phyloP scores from a whole-genome alignment of 1,140 invertebrate species.

The Apis laboriosa region DNA sequence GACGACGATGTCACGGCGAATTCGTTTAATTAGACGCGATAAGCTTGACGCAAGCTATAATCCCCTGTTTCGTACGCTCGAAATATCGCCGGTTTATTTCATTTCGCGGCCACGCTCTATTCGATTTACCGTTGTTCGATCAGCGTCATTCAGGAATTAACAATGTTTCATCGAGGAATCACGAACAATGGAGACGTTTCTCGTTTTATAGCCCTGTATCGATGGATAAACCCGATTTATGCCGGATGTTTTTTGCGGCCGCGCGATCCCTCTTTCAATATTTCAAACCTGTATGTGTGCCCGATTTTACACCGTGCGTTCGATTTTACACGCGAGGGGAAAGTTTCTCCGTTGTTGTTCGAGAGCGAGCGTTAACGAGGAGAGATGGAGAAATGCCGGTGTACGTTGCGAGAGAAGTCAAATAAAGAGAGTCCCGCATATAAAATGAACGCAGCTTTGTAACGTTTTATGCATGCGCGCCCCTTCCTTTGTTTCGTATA shows the following conservation, averaged over 20 bases:
- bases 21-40: not conserved
- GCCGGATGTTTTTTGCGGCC: too few species aligned
- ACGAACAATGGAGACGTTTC: constrained; percentile 1
- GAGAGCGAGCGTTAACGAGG: not conserved
- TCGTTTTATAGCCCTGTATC: not conserved
- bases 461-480: not conserved
- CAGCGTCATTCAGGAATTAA: constrained; percentile 5
- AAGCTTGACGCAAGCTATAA: not conserved
- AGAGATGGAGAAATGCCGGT: constrained; percentile 7
- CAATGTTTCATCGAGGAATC: constrained; percentile 8
- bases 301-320: not conserved
- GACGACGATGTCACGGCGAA: not conserved
- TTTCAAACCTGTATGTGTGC: not conserved
- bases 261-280: not conserved
- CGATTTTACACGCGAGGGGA: not conserved
- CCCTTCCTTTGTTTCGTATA: not conserved
- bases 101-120: not conserved
- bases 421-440: constrained; percentile 11
- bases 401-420: not conserved
- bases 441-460: constrained; percentile 4
- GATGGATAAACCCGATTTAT: constrained; percentile 9
- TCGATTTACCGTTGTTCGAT: constrained; percentile 46
- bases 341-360: not conserved
- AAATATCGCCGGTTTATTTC: not conserved
- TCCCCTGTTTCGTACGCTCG: not conserved